A percentile compares a stretch with the other conserved stretches of the same genome.
Evolutionary conservation across 1,140 invertebrate species (phyloP).

Genomic region (Centruroides vittatus): DNA sequence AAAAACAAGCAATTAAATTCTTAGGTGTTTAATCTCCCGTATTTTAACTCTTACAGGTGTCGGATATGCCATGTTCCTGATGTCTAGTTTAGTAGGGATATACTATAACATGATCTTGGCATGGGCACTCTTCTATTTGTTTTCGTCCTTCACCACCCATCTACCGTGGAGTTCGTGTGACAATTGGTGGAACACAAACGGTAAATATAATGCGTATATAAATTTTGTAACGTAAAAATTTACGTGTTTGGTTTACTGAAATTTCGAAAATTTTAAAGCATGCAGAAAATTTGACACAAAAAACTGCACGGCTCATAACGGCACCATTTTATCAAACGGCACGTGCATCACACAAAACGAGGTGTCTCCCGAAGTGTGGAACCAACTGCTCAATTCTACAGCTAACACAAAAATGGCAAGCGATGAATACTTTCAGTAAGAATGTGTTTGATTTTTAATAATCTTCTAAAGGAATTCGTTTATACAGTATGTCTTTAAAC

Average conservation of each 20-base stretch:
- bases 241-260: too few species aligned
- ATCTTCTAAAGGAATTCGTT: too few species aligned
- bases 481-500: background rate
- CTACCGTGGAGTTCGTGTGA: constrained; percentile 34
- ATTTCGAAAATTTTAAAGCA: background rate
- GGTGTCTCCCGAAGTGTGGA: constrained; percentile 34
- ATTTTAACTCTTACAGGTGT: constrained; percentile 12
- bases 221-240: too few species aligned
- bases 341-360: constrained; percentile 31
- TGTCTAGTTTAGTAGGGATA: constrained; percentile 31
- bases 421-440: constrained; percentile 24
- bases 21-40: too few species aligned
- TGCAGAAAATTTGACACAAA: constrained; percentile 26
- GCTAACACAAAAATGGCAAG: constrained; percentile 27
- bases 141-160: constrained; percentile 26
- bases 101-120: constrained; percentile 45
- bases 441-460: background rate
- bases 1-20: too few species aligned
- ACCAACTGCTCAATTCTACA: constrained; percentile 30
- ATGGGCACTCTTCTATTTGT: constrained; percentile 39
- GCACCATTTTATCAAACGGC: constrained; percentile 24
- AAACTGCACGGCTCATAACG: constrained; percentile 27
- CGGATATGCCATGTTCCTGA: constrained; percentile 26
- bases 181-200: constrained; percentile 34
- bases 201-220: background rate